Percentiles rank a stretch among this genome's conserved stretches.
These are phyloP conservation scores for Lamproptera curius DNA, from an alignment of 2,888 invertebrate genomes.

Conservation along the genomic window DNA sequence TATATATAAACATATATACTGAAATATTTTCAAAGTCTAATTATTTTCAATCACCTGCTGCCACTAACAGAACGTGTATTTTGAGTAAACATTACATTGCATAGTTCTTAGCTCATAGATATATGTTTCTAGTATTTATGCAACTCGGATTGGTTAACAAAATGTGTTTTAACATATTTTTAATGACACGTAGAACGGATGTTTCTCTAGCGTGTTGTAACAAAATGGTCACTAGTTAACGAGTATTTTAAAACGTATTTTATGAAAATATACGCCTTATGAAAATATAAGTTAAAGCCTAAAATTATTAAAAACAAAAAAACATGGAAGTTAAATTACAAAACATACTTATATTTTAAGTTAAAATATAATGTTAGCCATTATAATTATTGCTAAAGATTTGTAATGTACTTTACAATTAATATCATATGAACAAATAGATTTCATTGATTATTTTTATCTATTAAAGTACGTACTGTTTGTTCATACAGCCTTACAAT, in stretches of 20 bases:
- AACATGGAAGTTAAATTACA: neutral
- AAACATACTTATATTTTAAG: neutral
- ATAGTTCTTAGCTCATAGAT: neutral
- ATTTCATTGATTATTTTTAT: too few species aligned
- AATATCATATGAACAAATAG: too few species aligned
- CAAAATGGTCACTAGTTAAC: neutral
- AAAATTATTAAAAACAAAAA: too few species aligned
- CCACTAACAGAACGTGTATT: neutral
- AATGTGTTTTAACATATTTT: neutral
- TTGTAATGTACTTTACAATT: too few species aligned
- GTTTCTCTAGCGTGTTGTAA: neutral
- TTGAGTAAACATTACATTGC: neutral
- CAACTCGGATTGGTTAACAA: neutral
- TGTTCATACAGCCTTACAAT: too few species aligned
- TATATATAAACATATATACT: neutral
- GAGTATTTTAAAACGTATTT: neutral
- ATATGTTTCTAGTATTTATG: neutral
- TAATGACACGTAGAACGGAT: neutral
- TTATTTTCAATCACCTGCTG: neutral
- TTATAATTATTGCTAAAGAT: neutral
- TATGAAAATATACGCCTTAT: neutral
- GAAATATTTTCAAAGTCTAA: neutral
- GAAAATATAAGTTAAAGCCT: too few species aligned
- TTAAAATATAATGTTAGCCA: neutral
- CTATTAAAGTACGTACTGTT: too few species aligned